Evolutionary conservation across 1,140 invertebrate species (phyloP).

Genomic region (Drosophila athabasca): DNA sequence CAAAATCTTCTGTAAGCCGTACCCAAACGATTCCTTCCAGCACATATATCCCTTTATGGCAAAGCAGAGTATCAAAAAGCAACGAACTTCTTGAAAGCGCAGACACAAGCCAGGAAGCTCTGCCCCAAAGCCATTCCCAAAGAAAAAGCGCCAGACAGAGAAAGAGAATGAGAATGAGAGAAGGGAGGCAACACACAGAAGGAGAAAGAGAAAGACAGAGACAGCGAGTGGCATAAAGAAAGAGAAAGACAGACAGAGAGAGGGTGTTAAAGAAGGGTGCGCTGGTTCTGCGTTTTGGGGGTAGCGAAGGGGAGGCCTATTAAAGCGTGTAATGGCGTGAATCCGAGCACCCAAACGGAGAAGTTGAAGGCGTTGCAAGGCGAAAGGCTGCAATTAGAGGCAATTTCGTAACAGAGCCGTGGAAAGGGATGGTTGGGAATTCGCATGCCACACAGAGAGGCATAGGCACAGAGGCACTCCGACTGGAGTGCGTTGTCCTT

Average conservation of each 20-base stretch:
- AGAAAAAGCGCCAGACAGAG: slow-evolving; percentile 21
- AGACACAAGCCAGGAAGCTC: slow-evolving; percentile 66
- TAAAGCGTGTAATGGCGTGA: slow-evolving; percentile 80
- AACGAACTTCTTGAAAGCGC: slow-evolving; percentile 63
- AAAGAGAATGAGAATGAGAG: slow-evolving; percentile 6
- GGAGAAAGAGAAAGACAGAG: not conserved
- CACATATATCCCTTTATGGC: not conserved
- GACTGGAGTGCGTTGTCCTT: slow-evolving; percentile 74
- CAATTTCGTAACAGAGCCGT: slow-evolving; percentile 54
- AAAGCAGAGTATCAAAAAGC: slow-evolving; percentile 30
- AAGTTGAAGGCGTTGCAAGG: slow-evolving; percentile 54
- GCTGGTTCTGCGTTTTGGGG: not conserved
- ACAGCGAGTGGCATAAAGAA: not conserved
- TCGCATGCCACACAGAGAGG: not conserved
- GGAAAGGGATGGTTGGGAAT: not conserved
- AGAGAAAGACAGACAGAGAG: not conserved
- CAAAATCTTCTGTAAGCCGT: too few species aligned
- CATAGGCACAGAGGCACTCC: slow-evolving; percentile 28
- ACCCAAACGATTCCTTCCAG: too few species aligned
- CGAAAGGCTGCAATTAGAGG: slow-evolving; percentile 77
- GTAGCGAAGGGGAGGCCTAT: slow-evolving; percentile 56
- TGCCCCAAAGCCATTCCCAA: slow-evolving; percentile 32
- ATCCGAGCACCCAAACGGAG: slow-evolving; percentile 54
- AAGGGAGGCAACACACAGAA: not conserved
- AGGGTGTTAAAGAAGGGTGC: slow-evolving; percentile 6